A percentile compares a stretch with the other conserved stretches of the same genome.
phyloP scores from a whole-genome alignment of 2,113 vertebrate species.

The Meleagris gallopavo region DNA sequence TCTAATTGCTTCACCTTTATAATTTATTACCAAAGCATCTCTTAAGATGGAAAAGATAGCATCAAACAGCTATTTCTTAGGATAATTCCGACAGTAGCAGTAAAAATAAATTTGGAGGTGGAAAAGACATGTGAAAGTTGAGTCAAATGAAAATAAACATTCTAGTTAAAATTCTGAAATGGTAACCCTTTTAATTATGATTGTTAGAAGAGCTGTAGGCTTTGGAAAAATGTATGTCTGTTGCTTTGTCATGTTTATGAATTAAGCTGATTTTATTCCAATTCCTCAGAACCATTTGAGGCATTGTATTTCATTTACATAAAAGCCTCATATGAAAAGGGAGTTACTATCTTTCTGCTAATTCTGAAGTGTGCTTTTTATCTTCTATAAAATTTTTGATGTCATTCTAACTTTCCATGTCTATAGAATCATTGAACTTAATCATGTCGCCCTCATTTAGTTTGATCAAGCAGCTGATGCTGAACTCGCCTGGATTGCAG shows the following conservation, averaged over 20 bases:
- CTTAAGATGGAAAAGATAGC: background rate
- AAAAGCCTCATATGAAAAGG: background rate
- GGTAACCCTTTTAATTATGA: background rate
- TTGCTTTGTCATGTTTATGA: background rate
- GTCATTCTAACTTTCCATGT: background rate
- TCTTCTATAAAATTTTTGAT: background rate
- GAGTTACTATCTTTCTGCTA: background rate
- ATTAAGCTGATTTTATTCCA: conserved; percentile 22
- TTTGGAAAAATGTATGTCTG: background rate
- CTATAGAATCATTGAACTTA: conserved; percentile 34
- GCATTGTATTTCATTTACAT: background rate
- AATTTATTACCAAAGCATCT: conserved; percentile 1
- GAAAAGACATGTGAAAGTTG: background rate
- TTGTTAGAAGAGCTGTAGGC: background rate
- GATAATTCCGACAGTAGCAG: background rate
- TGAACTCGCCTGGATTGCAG: conserved; percentile 90
- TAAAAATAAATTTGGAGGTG: conserved; percentile 7
- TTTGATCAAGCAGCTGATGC: conserved; percentile 92
- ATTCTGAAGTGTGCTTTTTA: background rate
- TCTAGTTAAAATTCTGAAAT: conserved; percentile 2
- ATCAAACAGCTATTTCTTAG: background rate
- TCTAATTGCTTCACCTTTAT: conserved; percentile 3
- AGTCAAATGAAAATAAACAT: background rate
- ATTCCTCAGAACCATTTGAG: background rate
- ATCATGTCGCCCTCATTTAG: conserved; percentile 79